A percentile compares a stretch with the other conserved stretches of the same genome.
phyloP scores from a whole-genome alignment of 92 coral and sea anemone species.

The Epizoanthus fatuus region DNA sequence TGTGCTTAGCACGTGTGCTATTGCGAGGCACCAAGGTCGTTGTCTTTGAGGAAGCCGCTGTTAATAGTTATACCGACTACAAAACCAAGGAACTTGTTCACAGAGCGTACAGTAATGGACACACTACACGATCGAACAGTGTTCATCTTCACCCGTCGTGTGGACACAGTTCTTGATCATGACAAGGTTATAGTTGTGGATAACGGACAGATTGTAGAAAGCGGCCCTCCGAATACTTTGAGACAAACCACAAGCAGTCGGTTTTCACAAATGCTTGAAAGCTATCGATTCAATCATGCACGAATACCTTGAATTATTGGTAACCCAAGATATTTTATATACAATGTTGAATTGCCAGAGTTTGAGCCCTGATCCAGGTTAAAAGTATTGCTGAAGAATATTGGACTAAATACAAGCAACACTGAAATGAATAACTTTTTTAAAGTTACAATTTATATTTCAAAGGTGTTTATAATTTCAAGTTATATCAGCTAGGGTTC shows the following conservation, averaged over 20 bases:
- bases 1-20: conserved; percentile 12
- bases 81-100: background rate
- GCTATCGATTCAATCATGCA: background rate
- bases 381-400: too few relatives aligned
- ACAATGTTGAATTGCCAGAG: too few relatives aligned
- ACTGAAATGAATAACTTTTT: too few relatives aligned
- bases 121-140: background rate
- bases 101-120: background rate
- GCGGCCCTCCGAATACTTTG: background rate
- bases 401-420: too few relatives aligned
- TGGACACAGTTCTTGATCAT: conserved; percentile 1
- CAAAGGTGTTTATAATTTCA: too few relatives aligned
- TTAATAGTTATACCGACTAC: background rate
- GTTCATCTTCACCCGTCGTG: background rate
- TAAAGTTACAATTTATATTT: too few relatives aligned
- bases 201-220: background rate
- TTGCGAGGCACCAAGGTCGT: background rate
- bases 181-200: conserved; percentile 2
- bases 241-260: background rate
- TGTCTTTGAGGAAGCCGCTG: conserved; percentile 3
- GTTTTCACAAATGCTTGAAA: conserved; percentile 5
- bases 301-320: background rate
- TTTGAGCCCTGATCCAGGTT: too few relatives aligned
- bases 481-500: too few relatives aligned
- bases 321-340: background rate